phyloP scores from a whole-genome alignment of 2,113 vertebrate species.

The Phyllostomus hastatus region DNA sequence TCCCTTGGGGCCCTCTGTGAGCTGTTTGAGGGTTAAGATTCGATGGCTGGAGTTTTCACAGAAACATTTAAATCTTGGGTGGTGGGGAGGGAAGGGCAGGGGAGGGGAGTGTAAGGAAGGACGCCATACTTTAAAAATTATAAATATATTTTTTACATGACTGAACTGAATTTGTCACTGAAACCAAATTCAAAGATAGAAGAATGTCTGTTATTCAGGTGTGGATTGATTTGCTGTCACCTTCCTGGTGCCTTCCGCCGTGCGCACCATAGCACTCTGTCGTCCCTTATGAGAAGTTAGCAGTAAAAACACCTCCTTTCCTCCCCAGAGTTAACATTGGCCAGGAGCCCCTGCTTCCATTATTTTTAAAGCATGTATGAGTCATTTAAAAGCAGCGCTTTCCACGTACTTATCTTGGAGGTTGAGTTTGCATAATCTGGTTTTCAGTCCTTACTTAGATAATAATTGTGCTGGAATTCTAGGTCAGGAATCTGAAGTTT shows the following conservation, averaged over 20 bases:
- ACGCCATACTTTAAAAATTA: neutral
- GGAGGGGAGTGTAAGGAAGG: neutral
- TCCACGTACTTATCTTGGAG: neutral
- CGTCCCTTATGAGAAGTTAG: neutral
- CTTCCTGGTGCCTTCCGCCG: neutral
- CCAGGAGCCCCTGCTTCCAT: neutral
- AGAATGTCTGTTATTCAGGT: neutral
- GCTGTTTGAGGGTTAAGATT: neutral
- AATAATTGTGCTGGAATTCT: neutral
- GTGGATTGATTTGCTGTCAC: neutral
- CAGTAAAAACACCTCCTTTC: neutral
- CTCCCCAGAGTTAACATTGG: neutral
- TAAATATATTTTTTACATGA: neutral
- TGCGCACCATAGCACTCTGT: neutral
- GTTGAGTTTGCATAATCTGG: neutral
- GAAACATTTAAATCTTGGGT: neutral
- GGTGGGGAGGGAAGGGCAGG: neutral
- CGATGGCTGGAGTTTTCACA: neutral
- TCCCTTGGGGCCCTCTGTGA: neutral
- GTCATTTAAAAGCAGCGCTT: neutral
- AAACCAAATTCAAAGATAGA: neutral
- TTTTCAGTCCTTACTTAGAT: neutral
- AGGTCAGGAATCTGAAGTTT: conserved; percentile 32
- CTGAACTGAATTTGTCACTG: neutral
- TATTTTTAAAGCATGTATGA: neutral